Evolutionary conservation across 2,797 vertebrate genomes (phyloP), one percentile per base, ranked within the genome.

Genomic region (Discoglossus pictus): DNA sequence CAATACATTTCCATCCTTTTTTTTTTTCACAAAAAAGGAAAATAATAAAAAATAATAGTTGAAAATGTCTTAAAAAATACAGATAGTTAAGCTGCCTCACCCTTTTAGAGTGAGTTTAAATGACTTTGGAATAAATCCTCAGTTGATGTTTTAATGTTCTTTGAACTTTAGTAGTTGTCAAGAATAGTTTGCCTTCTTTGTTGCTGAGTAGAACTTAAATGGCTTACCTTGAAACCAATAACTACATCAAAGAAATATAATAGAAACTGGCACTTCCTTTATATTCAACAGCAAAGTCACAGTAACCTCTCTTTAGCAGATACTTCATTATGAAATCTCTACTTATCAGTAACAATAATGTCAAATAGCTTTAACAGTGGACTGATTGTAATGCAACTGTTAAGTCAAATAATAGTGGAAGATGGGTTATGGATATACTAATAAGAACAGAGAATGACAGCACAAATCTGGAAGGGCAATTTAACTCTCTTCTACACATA

Each of bases 221-320:
- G 24, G 34, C 31, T 31, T 35, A 39, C 47, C 38, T 52, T 42
- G 36, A 21, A 64, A 52, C 36, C 16, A 39, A 55, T 55, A 55
- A 55, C 35, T 35, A n/a, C 35, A 38, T 20, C 52, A 55, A 38
- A 55, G 17, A 21, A 53, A 52, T n/a, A 39, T 17, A 35, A 39
- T 47, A 13, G 23, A 23, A 7, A 13, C 18, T 67, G 27, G 38
- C 35, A 58, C 50, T 50, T 18, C 48, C 53, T 66, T 66, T 58
- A 40, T 66, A 17, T 42, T 42, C 7, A 21, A 48, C 20, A 51
- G 47, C 43, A 62, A 51, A 51, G 46, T 24, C 43, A 56, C 23
- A 40, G 20, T 65, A 54, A 47, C 35, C 18, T 46, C 23, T 35
- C 31, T 44, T 47, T 56, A 38, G 39, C 8, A 20, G 50, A 36